Base-by-base conservation (phyloP, 2,113 vertebrate genomes). In the Pungitius pungitius region DNA sequence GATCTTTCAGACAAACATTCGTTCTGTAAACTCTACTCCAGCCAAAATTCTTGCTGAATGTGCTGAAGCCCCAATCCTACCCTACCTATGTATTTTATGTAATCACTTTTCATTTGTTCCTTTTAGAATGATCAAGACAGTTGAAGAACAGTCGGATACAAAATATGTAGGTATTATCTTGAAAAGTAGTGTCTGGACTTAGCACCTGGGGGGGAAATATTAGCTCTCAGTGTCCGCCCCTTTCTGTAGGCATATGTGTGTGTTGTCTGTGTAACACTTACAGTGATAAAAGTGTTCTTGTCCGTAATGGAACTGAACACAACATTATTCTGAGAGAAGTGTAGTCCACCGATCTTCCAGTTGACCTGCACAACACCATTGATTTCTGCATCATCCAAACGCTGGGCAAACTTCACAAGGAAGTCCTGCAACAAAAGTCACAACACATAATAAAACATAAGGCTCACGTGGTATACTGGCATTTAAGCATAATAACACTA, bases 311-410 rank as follows among this genome's bases (percentile, higher is more conserved):
- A 20, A 69, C 96, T 98, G 93, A 96, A 95, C 61, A 94, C 77
- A 20, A 84, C 2, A 75, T 96, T 95, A 4, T 12, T 81, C 43
- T 98, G 95, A 0, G 98, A 99, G 91, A 95, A 99, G 88, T 99
- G 97, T 55, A 99, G 94, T 14, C 97, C 98, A 4, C 95, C 97
- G 0, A 96, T 92, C 37, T 94, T 91, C 97, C 97, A 99, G 49
- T 65, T 95, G 78, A 99, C 90, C 20, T 60, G 81, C 63, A 99
- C 93, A 30, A 86, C 88, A 47, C 83, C 93, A 77, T 72, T 95
- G 86, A 95, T 91, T 2, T 94, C 88, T 1, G 75, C 89, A 0
- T 92, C 82, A 15, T 95, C 88, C 80, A 98, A 87, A 64, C 93
- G 94, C 0, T 78, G 15, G 0, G 91, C 94, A 86, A 99, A 96